Conservation (phyloP, 2,888 invertebrate species). For the Scaptomyza parva region DNA sequence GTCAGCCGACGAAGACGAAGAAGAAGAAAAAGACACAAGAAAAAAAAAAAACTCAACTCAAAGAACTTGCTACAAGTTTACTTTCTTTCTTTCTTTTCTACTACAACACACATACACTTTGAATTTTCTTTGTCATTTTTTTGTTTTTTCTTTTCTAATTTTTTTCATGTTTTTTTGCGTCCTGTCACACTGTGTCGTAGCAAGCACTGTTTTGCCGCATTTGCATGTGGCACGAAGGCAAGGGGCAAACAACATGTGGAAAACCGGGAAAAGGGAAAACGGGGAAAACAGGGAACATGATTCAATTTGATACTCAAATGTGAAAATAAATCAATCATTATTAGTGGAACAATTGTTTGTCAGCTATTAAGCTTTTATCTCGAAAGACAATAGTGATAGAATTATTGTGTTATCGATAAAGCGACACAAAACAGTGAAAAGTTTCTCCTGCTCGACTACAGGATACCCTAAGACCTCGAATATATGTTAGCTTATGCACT, state of each 20-base stretch:
- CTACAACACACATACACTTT: not conserved
- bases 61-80: constrained; percentile 70
- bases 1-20: constrained; percentile 36
- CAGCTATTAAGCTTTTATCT: no score
- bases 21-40: not conserved
- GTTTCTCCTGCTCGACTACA: no score
- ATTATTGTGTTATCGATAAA: no score
- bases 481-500: no score
- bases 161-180: constrained; percentile 10
- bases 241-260: no score
- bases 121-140: constrained; percentile 28
- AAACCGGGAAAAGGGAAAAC: no score
- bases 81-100: constrained; percentile 21
- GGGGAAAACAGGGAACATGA: constrained; percentile 3
- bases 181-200: not conserved
- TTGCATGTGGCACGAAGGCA: not conserved
- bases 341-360: not conserved
- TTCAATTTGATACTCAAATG: constrained; percentile 2
- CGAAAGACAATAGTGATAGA: no score
- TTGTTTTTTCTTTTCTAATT: constrained; percentile 29
- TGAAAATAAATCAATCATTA: constrained; percentile 38
- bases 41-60: no score
- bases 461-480: no score
- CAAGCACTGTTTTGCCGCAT: constrained; percentile 28
- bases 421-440: no score